Percentiles rank a stretch among this genome's conserved stretches.
Evolutionary conservation across 37 sponge, comb jelly and placozoan genomes (phyloP).

Genomic region (Axinella damicornis): DNA sequence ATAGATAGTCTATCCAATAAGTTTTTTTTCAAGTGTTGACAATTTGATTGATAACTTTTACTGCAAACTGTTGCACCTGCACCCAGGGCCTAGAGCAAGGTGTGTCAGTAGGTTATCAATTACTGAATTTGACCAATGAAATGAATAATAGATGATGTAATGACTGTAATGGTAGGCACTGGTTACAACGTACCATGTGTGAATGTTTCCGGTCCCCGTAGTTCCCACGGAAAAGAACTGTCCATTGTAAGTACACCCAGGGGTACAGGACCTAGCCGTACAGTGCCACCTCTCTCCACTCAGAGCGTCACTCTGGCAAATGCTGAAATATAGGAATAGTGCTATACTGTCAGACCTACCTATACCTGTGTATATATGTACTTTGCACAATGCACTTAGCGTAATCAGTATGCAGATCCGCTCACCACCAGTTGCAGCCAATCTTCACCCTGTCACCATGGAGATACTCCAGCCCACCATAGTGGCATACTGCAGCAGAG

Average conservation of each 20-base stretch:
- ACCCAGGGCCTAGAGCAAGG: too few relatives aligned
- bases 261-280: constrained; percentile 54
- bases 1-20: too few relatives aligned
- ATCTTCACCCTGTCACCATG: constrained; percentile 79
- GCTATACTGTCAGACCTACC: too few relatives aligned
- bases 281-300: constrained; percentile 87
- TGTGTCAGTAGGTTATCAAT: too few relatives aligned
- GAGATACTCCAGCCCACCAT: constrained; percentile 70
- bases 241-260: constrained; percentile 56
- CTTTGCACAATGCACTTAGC: too few relatives aligned
- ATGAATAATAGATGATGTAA: too few relatives aligned
- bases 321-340: constrained; percentile 29
- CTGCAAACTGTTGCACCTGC: too few relatives aligned
- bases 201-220: neutral
- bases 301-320: constrained; percentile 62
- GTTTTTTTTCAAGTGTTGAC: too few relatives aligned
- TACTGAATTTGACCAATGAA: too few relatives aligned
- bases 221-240: constrained; percentile 21
- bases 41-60: too few relatives aligned
- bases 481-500: constrained; percentile 60
- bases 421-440: constrained; percentile 90
- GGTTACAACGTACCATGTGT: constrained; percentile 4
- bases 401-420: too few relatives aligned
- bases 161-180: neutral
- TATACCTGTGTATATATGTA: too few relatives aligned